These are phyloP conservation scores for Caenorhabditis sinica DNA, from an alignment of 2,888 invertebrate genomes.

Conservation along the genomic window DNA sequence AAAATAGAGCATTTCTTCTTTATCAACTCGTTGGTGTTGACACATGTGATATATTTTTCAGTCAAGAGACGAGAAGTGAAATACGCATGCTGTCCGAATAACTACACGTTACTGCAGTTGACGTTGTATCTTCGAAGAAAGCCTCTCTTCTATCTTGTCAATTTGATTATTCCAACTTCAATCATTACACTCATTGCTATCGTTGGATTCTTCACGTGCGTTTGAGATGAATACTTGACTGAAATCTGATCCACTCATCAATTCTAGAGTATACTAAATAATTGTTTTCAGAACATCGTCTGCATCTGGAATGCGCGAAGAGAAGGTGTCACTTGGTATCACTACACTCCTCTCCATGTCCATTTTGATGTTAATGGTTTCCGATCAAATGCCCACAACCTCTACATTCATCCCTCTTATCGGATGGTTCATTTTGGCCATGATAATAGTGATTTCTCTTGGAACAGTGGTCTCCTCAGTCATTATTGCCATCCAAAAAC, in stretches of 20 bases:
- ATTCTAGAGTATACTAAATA: neutral
- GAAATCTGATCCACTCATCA: neutral
- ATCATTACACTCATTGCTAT: slow-evolving; percentile 83
- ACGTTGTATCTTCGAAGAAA: slow-evolving; percentile 81
- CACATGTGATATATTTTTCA: slow-evolving; percentile 59
- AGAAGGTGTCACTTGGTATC: slow-evolving; percentile 85
- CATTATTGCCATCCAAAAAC: slow-evolving; percentile 85
- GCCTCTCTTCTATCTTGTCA: slow-evolving; percentile 83
- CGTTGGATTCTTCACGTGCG: slow-evolving; percentile 84
- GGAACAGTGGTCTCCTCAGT: slow-evolving; percentile 85
- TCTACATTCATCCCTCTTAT: slow-evolving; percentile 85
- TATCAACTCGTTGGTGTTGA: too few species aligned
- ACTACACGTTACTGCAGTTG: slow-evolving; percentile 82
- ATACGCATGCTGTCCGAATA: slow-evolving; percentile 83
- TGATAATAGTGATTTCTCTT: slow-evolving; percentile 85
- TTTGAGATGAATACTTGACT: neutral
- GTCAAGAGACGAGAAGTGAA: slow-evolving; percentile 80
- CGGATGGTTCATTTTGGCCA: slow-evolving; percentile 85
- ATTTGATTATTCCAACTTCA: slow-evolving; percentile 83
- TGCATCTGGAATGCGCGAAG: slow-evolving; percentile 84
- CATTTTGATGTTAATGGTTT: slow-evolving; percentile 85
- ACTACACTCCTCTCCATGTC: slow-evolving; percentile 85
- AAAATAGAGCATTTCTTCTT: neutral
- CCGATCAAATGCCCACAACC: slow-evolving; percentile 85
- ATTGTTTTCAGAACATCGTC: slow-evolving; percentile 83